Evolutionary conservation across 2,888 invertebrate genomes (phyloP), one percentile per base, ranked within the genome.

Genomic region (Drosophila infuscata): DNA sequence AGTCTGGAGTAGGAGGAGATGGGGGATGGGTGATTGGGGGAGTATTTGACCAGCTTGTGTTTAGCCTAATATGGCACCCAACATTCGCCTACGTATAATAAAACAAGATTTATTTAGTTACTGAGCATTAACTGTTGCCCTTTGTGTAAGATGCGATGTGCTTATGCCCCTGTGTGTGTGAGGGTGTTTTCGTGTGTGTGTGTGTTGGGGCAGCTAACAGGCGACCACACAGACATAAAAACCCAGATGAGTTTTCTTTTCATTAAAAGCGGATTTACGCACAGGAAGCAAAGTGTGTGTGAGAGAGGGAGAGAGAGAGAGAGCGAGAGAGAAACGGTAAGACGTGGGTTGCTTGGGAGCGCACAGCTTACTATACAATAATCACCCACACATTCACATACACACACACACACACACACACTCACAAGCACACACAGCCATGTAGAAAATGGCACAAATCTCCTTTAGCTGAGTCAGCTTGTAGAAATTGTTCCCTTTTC

Each of bases 261-360:
- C 91, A 90, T 88, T 90, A 88, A 87, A 88, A 89, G 82, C 82
- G 89, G 88, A 90, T 90, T 88, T 91, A 81, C 81, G 78, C 82
- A 83, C 77, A 90, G 68, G 53, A 67, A 66, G 66, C 68, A 58
- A 64, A 64, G 53, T 54, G 59, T 54, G 38, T 65, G 58, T 53
- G 51, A 59, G 51, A 49, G 67, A 38, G 29, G 17, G 67, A 9
- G 51, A 25, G 32, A 41, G 32, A 29, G 30, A 52, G 53, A 56
- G 53, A 36, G 43, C 41, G 67, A 36, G 43, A 49, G 67, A 43
- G 41, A n/a, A 67, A 11, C 30, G 32, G 4, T 11, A 17, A 33
- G 11, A 12, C 48, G 38, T 5, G 9, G 35, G 41, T 41, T 17
- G 25, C 9, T 53, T 35, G 5, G 11, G 46, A 15, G 35, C n/a